A percentile compares a stretch with the other conserved stretches of the same genome.
phyloP scores from a whole-genome alignment of 2,888 invertebrate species.

The Pomacea canaliculata region DNA sequence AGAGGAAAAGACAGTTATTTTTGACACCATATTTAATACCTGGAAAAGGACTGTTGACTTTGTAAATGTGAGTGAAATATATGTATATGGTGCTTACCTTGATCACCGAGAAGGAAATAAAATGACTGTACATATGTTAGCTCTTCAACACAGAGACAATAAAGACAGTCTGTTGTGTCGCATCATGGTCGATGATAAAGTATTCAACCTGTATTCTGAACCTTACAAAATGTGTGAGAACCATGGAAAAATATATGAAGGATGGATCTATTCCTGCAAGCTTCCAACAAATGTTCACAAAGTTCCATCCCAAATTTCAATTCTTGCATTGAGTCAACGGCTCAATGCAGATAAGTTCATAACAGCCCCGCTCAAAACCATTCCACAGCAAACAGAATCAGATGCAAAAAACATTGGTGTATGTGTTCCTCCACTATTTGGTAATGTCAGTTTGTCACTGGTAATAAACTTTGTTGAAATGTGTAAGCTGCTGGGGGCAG shows the following conservation, averaged over 20 bases:
- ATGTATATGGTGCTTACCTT: constrained; percentile 52
- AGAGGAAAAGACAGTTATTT: background rate
- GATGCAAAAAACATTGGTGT: constrained; percentile 39
- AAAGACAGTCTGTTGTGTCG: constrained; percentile 42
- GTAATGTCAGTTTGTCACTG: constrained; percentile 54
- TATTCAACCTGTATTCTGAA: constrained; percentile 20
- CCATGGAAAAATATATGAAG: constrained; percentile 63
- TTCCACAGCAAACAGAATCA: background rate
- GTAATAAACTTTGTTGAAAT: constrained; percentile 66
- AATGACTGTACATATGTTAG: constrained; percentile 41
- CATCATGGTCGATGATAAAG: constrained; percentile 32
- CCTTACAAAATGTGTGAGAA: constrained; percentile 66
- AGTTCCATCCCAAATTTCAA: background rate
- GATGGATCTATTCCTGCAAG: constrained; percentile 62
- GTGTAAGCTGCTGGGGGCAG: constrained; percentile 56
- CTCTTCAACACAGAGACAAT: constrained; percentile 39
- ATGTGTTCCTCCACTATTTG: constrained; percentile 66
- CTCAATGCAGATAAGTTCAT: background rate
- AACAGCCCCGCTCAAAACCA: constrained; percentile 8
- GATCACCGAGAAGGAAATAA: constrained; percentile 45
- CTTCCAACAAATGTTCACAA: constrained; percentile 43
- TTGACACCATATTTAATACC: no score
- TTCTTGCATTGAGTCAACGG: background rate
- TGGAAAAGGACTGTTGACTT: constrained; percentile 21
- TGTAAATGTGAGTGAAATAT: constrained; percentile 25